Percentiles rank a stretch among this genome's conserved stretches.
Evolutionary conservation across 2,797 vertebrate species (phyloP).

Genomic region (Parauchenoglanis ngamensis): DNA sequence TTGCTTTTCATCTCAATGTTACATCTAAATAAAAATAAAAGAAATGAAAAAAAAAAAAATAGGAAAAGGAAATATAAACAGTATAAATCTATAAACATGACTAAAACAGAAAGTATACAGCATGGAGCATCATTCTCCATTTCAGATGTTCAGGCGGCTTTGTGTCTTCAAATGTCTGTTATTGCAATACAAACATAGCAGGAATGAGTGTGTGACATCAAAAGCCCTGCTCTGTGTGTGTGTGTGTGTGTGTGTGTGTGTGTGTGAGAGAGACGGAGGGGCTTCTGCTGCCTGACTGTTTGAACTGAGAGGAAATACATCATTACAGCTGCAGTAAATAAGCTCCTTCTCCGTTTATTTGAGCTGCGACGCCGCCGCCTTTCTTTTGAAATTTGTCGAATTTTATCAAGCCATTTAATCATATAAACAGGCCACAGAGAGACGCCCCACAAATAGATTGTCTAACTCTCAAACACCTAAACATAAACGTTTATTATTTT

Average conservation of each 20-base stretch:
- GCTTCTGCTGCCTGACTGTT: conserved; percentile 52
- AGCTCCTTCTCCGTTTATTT: conserved; percentile 43
- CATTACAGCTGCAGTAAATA: conserved; percentile 44
- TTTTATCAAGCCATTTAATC: conserved; percentile 45
- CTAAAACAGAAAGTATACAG: background rate
- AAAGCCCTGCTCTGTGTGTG: conserved; percentile 16
- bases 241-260: conserved; percentile 18
- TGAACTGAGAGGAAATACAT: conserved; percentile 54
- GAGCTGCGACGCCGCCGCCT: conserved; percentile 31
- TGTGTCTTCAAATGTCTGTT: conserved; percentile 5
- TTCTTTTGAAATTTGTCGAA: conserved; percentile 42
- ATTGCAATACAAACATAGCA: conserved; percentile 6
- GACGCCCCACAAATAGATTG: conserved; percentile 30
- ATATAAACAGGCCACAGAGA: conserved; percentile 41
- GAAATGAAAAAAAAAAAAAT: background rate
- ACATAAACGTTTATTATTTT: background rate
- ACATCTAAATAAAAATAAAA: no score
- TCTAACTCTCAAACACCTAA: conserved; percentile 5
- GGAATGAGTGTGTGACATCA: conserved; percentile 30
- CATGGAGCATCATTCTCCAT: no score
- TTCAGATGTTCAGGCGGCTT: background rate
- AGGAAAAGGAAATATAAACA: no score
- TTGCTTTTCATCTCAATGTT: background rate
- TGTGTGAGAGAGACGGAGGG: conserved; percentile 43
- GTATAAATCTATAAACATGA: background rate